phyloP scores from a whole-genome alignment of 2,113 vertebrate species.

The Nesogale talazaci region DNA sequence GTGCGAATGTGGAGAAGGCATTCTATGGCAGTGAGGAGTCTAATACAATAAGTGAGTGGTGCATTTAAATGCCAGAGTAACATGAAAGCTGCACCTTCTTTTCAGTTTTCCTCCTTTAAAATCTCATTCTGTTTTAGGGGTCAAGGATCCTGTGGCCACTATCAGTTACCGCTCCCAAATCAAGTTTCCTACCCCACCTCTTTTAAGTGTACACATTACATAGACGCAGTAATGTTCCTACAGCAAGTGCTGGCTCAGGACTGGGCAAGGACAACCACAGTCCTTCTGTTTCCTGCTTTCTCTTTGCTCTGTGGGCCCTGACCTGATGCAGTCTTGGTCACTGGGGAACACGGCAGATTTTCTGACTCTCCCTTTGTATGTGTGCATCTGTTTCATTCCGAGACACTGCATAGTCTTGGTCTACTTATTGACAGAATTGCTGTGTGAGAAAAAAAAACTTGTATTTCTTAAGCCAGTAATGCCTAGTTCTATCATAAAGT shows the following conservation, averaged over 20 bases:
- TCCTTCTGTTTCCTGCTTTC: not conserved
- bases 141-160: not conserved
- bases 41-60: not conserved
- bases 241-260: not conserved
- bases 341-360: not conserved
- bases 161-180: not conserved
- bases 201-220: not conserved
- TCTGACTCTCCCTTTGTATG: not conserved
- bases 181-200: conserved; percentile 20
- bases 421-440: not conserved
- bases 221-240: not conserved
- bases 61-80: not conserved
- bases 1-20: no score
- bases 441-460: conserved; percentile 39
- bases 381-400: not conserved
- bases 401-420: not conserved
- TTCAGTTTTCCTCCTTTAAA: not conserved
- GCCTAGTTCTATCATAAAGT: not conserved
- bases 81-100: not conserved
- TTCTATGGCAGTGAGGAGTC: no score
- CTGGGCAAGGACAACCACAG: not conserved
- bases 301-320: not conserved
- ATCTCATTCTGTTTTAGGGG: not conserved
- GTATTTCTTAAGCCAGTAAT: not conserved
- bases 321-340: not conserved